A percentile compares a stretch with the other conserved stretches of the same genome.
phyloP scores from a whole-genome alignment of 2,888 invertebrate species.

The Patella depressa region DNA sequence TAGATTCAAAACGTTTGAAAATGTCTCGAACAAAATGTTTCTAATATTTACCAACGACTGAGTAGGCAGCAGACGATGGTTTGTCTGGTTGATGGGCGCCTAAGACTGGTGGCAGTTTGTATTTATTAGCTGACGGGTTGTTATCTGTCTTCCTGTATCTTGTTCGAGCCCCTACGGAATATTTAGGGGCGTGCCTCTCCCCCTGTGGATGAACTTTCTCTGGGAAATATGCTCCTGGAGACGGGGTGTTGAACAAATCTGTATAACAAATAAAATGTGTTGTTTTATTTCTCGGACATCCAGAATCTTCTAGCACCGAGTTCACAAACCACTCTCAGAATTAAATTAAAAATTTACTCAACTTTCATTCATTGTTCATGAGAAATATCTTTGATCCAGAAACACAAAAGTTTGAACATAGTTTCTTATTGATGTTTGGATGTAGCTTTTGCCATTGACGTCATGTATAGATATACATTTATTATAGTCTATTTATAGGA shows the following conservation, averaged over 20 bases:
- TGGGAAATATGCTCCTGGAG: conserved; percentile 51
- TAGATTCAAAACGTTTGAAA: no score
- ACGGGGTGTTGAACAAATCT: conserved; percentile 54
- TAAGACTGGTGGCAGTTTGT: conserved; percentile 59
- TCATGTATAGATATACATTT: no score
- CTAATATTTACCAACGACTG: conserved; percentile 79
- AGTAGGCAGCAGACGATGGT: conserved; percentile 81
- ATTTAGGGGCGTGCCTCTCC: conserved; percentile 52
- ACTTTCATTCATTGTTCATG: no score
- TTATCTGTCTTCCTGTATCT: conserved; percentile 43
- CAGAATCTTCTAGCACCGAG: not conserved
- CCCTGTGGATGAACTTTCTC: conserved; percentile 59
- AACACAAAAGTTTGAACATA: no score
- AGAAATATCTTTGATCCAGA: no score
- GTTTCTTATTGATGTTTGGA: no score
- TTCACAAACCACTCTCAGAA: no score
- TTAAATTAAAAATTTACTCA: no score
- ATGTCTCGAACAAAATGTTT: no score
- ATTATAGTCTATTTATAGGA: no score
- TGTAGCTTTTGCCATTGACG: no score
- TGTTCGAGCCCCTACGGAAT: conserved; percentile 51
- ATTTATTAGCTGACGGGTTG: conserved; percentile 61
- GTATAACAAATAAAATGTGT: not conserved
- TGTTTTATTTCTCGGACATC: no score
- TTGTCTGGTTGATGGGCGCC: conserved; percentile 65